Conservation (phyloP, 1,140 invertebrate genomes). For the Eueides isabella region DNA sequence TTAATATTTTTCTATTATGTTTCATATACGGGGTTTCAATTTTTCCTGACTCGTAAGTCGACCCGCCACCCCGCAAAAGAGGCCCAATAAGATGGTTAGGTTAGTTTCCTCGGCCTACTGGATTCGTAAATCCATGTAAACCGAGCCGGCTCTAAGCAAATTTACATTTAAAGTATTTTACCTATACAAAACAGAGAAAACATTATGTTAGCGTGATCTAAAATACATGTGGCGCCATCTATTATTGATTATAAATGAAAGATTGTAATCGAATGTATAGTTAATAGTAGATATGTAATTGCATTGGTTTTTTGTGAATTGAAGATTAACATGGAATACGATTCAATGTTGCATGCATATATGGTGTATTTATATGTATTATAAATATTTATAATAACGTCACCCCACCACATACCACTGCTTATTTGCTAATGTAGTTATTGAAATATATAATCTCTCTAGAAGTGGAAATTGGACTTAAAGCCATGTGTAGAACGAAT, state of each 20-base stretch:
- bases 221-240: constrained; percentile 49
- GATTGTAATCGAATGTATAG: not conserved
- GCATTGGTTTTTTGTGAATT: too few relatives aligned
- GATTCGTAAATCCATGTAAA: constrained; percentile 52
- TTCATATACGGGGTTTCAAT: constrained; percentile 75
- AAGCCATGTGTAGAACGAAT: too few relatives aligned
- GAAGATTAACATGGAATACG: too few relatives aligned
- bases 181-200: not conserved
- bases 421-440: too few relatives aligned
- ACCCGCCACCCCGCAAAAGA: constrained; percentile 75
- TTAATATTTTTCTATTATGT: constrained; percentile 2
- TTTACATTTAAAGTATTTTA: fast-evolving
- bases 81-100: constrained; percentile 78
- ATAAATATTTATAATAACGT: too few relatives aligned
- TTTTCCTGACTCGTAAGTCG: constrained; percentile 76
- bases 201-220: constrained; percentile 46
- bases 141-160: constrained; percentile 66
- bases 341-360: too few relatives aligned
- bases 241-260: not conserved
- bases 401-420: too few relatives aligned
- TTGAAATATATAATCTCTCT: too few relatives aligned
- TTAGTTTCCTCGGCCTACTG: constrained; percentile 69
- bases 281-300: not conserved
- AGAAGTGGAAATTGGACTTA: too few relatives aligned
- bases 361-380: too few relatives aligned